Evolutionary conservation across 2,888 invertebrate species (phyloP).

Genomic region (Drosophila cyrtoloma): DNA sequence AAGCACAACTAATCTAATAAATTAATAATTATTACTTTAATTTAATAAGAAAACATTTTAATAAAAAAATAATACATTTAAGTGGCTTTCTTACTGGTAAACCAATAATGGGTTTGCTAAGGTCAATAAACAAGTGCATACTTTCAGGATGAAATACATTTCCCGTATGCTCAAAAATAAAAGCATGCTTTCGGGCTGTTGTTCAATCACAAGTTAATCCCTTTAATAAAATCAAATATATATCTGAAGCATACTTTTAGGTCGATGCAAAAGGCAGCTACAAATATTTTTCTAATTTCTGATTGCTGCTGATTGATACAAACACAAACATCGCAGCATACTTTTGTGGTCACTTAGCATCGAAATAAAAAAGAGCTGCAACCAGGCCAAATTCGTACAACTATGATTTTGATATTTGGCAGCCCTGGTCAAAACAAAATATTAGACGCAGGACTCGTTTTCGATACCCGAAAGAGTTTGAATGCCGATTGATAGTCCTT

Average conservation of each 20-base stretch:
- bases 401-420: neutral
- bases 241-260: neutral
- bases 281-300: neutral
- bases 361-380: too few species aligned
- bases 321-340: too few species aligned
- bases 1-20: neutral
- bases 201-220: neutral
- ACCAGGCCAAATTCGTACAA: neutral
- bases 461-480: too few species aligned
- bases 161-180: neutral
- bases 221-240: neutral
- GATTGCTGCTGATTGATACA: neutral
- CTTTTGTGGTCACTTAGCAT: too few species aligned
- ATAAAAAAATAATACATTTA: neutral
- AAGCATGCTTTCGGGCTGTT: too few species aligned
- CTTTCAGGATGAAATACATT: neutral
- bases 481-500: neutral
- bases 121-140: neutral
- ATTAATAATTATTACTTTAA: neutral
- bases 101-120: neutral
- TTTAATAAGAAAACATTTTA: neutral
- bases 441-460: neutral
- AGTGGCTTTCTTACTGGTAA: neutral
- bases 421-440: neutral
- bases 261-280: neutral